Conservation (phyloP, 2,797 vertebrate genomes). For the Acipenser oxyrinchus region DNA sequence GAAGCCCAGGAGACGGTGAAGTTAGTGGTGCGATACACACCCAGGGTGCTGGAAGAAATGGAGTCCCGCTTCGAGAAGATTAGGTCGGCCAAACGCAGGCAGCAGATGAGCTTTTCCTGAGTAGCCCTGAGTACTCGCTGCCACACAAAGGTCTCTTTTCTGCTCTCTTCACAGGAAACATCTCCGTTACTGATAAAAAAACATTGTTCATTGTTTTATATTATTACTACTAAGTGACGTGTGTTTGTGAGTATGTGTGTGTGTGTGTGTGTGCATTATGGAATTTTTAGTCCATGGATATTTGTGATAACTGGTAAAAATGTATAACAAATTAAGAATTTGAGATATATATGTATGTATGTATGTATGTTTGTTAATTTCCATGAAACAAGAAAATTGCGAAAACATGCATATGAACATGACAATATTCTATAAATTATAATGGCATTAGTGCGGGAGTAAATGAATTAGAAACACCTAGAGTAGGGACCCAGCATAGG, state of each 20-base stretch:
- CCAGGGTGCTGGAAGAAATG: constrained; percentile 72
- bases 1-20: constrained; percentile 71
- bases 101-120: constrained; percentile 72
- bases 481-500: too few relatives aligned
- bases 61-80: constrained; percentile 73
- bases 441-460: too few relatives aligned
- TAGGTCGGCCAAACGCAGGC: constrained; percentile 70
- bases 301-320: constrained; percentile 21
- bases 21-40: constrained; percentile 68
- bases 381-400: too few relatives aligned
- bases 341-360: not conserved
- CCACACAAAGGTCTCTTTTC: constrained; percentile 33
- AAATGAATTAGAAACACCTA: too few relatives aligned
- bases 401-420: too few relatives aligned
- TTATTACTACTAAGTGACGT: not conserved
- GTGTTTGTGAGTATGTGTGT: constrained; percentile 28
- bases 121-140: constrained; percentile 42
- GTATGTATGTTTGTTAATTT: too few relatives aligned
- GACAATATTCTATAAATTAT: too few relatives aligned
- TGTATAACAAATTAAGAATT: not conserved
- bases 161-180: constrained; percentile 26
- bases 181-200: constrained; percentile 20
- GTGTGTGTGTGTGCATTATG: constrained; percentile 26
- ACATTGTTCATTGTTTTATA: too few relatives aligned
- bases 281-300: constrained; percentile 29